Conservation (phyloP, 2,888 invertebrate genomes). For the Drosophila meridiana region DNA sequence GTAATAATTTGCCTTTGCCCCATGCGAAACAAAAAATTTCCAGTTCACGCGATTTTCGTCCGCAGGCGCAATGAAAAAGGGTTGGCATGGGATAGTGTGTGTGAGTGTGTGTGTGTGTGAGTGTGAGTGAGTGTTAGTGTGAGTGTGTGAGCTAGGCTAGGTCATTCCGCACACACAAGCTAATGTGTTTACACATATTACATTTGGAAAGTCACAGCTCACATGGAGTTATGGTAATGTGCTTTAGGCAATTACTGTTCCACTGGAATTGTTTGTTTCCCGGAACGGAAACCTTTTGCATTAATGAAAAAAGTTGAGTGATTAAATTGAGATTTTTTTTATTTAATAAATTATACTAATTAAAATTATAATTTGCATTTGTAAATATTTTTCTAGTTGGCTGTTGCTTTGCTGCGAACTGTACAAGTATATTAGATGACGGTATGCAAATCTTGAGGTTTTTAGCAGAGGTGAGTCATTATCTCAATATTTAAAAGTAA, state of each 20-base stretch:
- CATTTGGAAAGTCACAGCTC: slow-evolving; percentile 9
- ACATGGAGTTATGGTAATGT: slow-evolving; percentile 50
- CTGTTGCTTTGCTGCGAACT: too few species aligned
- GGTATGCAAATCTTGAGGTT: too few species aligned
- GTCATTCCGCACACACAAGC: slow-evolving; percentile 6
- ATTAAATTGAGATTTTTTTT: neutral
- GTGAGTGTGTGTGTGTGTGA: neutral
- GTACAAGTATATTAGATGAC: too few species aligned
- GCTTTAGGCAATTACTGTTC: slow-evolving; percentile 37
- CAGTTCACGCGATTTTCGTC: slow-evolving; percentile 32
- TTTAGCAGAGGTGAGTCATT: too few species aligned
- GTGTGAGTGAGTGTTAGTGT: neutral
- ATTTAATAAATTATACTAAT: too few species aligned
- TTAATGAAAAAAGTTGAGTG: neutral
- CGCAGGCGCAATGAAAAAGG: slow-evolving; percentile 21
- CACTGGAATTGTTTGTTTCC: neutral
- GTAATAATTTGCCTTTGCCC: slow-evolving; percentile 63
- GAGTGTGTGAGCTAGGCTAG: slow-evolving; percentile 18
- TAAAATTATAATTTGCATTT: neutral
- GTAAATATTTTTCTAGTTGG: neutral
- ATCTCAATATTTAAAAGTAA: too few species aligned
- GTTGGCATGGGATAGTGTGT: slow-evolving; percentile 16
- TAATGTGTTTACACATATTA: slow-evolving; percentile 24
- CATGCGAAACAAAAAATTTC: slow-evolving; percentile 42
- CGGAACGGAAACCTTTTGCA: neutral